Base-by-base conservation (phyloP, 2,888 invertebrate genomes). In the Drosophila vallismaia region DNA sequence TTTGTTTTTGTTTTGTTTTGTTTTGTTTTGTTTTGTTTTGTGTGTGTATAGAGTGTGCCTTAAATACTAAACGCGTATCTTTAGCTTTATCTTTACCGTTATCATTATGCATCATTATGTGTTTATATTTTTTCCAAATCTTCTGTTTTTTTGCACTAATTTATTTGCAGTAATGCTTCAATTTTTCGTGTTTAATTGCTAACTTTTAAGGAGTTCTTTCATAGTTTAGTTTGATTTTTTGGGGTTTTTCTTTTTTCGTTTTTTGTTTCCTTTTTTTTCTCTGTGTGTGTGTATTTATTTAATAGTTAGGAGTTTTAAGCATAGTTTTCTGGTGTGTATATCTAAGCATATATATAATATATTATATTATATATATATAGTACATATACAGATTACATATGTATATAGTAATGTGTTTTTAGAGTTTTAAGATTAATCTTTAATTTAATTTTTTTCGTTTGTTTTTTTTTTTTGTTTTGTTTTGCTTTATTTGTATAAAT, bases 301-400 rank as follows among this genome's bases (percentile, higher is more conserved):
- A 75, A 84, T 72, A 84, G 85, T 82, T 88, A 84, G 85, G 81
- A 72, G 69, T 80, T 81, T 88, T 81, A 81, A 88, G 88, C 88
- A 88, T 81, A 86, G 74, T 75, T 75, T 66, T 75, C 57, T 60
- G 55, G 56, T 77, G 33, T 76, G 60, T 75, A 79, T 70, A 72
- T 46, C 87, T 88, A 80, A 68, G 71, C 82, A 60, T 86, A 63
- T 81, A 66, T 79, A 53, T 64, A 66, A 66, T 52, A n/a, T n/a
- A 36, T 62, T 79, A 53, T 64, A 66, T 62, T 52, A n/a, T n/a
- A 36, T 62, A 52, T 71, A 69, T 75, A 74, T 69, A 75, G 58
- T 75, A 75, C 50, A 75, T 63, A 64, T 83, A 73, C 55, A 80
- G 70, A 77, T 77, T 79, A 86, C 84, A 77, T 86, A 71, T 75